phyloP scores from a whole-genome alignment of 2,113 vertebrate genomes.

The Myodes glareolus region DNA sequence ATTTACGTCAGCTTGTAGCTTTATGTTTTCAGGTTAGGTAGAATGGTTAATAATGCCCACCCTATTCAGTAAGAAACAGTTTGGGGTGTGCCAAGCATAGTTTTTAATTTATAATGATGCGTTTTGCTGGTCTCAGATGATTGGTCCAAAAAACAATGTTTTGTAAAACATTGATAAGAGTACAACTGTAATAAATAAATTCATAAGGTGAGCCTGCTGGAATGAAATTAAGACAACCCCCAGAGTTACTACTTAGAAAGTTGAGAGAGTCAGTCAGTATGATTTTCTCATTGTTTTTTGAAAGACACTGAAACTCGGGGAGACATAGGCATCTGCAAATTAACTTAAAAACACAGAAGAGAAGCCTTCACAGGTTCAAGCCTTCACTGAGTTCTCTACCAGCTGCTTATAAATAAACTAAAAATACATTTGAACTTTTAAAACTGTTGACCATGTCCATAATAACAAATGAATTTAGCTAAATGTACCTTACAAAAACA shows the following conservation, averaged over 20 bases:
- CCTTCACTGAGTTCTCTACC: neutral
- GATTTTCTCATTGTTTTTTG: neutral
- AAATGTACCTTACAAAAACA: neutral
- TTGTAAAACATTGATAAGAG: neutral
- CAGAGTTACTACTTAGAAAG: neutral
- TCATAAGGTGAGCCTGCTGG: neutral
- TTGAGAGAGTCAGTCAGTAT: neutral
- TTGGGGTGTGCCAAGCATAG: neutral
- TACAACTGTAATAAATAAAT: neutral
- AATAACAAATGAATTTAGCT: neutral
- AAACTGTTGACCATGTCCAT: neutral
- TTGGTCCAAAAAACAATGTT: neutral
- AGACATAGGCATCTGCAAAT: neutral
- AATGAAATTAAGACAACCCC: neutral
- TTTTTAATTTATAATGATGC: neutral
- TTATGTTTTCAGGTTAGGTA: neutral
- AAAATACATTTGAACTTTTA: neutral
- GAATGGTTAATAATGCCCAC: neutral
- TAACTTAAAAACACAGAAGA: neutral
- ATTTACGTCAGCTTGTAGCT: neutral
- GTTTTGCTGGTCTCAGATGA: neutral
- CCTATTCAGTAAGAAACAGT: neutral
- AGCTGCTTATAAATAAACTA: neutral
- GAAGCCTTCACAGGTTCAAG: neutral
- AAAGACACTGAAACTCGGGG: neutral